Base-by-base conservation (phyloP, 2,888 invertebrate species). In the Electrophaes corylata region DNA sequence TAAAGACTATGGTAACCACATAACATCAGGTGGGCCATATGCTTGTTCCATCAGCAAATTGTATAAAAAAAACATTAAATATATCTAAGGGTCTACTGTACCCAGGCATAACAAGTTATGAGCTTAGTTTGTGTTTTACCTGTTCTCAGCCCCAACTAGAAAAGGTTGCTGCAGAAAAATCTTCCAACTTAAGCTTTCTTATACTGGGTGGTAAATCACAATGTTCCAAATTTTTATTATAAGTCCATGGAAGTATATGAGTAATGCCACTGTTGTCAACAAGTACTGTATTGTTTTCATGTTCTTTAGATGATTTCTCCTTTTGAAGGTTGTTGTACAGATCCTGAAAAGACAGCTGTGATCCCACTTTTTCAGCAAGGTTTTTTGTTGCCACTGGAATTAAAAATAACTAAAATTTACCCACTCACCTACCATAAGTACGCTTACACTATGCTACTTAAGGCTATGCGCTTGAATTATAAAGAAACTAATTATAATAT, bases 181-280 rank as follows among this genome's bases (percentile, higher is more conserved):
- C 91, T 50, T 93, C 91, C 0, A 92, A 78, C 44, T 85, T 92
- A 20, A 94, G 80, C 64, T 92, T 93, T 67, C 86, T 91, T 10
- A 94, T 67, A 44, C 95, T 95, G 0, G 93, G 94, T 12, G 95
- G 95, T 58, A 95, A 76, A 50, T 68, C 70, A 64, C 93, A 87
- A 50, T 76, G 80, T 43, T 93, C 92, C 44, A 94, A 80, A 37
- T 74, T 65, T 3, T 81, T 70, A 33, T 94, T 93, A 66, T 93
- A 93, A 5, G 75, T 86, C 94, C 95, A 95, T 1, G 92, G 90
- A 1, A 93, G 83, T 2, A 86, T 71, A 59, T 92, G 84, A 0
- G 85, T 84, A 3, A 90, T 70, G 1, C 88, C 86, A 46, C 83
- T 80, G 19, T 71, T 73, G 62, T 89, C 89, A 33, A 79, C 81